Conservation (phyloP, 2,113 vertebrate genomes). For the Ivindomyrus marchei region DNA sequence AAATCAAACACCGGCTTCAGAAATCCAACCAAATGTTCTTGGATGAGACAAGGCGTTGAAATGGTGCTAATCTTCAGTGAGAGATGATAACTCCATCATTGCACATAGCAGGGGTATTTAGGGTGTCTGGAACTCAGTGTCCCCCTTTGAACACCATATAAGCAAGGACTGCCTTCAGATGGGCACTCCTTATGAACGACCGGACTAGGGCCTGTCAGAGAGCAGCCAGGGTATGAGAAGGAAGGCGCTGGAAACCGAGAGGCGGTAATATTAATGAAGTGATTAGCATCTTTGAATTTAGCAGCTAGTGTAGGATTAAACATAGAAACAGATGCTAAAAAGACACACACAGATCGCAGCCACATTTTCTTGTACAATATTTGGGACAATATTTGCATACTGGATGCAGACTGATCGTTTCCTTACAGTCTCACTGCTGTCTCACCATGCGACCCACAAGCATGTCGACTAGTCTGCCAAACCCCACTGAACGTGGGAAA, state of each 20-base stretch:
- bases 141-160: not conserved
- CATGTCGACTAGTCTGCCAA: constrained; percentile 53
- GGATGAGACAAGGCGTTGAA: not conserved
- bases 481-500: constrained; percentile 23
- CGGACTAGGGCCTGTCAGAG: not conserved
- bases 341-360: not conserved
- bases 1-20: not conserved
- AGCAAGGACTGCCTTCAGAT: not conserved
- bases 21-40: not conserved
- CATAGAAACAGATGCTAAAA: not conserved
- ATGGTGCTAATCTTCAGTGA: not conserved
- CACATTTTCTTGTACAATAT: not conserved
- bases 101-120: not conserved
- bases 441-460: constrained; percentile 54
- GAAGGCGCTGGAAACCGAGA: not conserved
- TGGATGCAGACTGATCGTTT: not conserved
- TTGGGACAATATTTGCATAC: not conserved
- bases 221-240: not conserved
- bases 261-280: not conserved
- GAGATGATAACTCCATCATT: not conserved
- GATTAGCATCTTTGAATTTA: not conserved
- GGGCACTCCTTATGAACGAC: not conserved
- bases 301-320: not conserved
- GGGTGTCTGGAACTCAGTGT: not conserved
- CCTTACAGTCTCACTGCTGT: not conserved